phyloP scores from a whole-genome alignment of 2,113 vertebrate genomes.

The Paratilapia polleni region DNA sequence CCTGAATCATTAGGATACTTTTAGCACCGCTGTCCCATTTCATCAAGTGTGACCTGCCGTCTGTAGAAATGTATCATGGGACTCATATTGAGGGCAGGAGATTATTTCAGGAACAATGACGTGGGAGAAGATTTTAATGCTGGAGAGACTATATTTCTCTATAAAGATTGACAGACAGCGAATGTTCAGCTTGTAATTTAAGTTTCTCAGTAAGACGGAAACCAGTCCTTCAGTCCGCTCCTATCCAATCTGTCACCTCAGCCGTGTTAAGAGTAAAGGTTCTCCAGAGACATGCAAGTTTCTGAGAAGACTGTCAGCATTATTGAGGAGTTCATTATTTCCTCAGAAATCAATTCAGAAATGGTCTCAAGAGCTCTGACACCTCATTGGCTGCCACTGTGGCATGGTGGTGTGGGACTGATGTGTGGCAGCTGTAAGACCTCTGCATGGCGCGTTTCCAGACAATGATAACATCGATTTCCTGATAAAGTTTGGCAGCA shows the following conservation, averaged over 20 bases:
- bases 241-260: constrained; percentile 44
- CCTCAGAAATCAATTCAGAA: constrained; percentile 43
- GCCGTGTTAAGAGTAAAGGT: constrained; percentile 45
- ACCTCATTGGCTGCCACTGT: constrained; percentile 44
- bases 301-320: constrained; percentile 41
- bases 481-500: constrained; percentile 32
- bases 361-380: constrained; percentile 33
- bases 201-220: constrained; percentile 9
- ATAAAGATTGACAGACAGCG: constrained; percentile 29
- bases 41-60: constrained; percentile 64
- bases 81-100: constrained; percentile 69
- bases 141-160: constrained; percentile 36
- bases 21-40: constrained; percentile 72
- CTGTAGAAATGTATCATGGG: constrained; percentile 54
- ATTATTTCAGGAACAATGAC: constrained; percentile 74
- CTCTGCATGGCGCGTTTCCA: background rate
- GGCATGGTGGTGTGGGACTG: constrained; percentile 19
- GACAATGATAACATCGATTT: constrained; percentile 5
- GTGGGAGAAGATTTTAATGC: constrained; percentile 42
- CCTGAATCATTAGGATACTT: constrained; percentile 55
- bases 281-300: constrained; percentile 44
- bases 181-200: constrained; percentile 23
- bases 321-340: constrained; percentile 54
- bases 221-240: constrained; percentile 24
- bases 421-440: constrained; percentile 38